Evolutionary conservation across 2,113 vertebrate genomes (phyloP).

Genomic region (Sterrhoptilus dennistouni): DNA sequence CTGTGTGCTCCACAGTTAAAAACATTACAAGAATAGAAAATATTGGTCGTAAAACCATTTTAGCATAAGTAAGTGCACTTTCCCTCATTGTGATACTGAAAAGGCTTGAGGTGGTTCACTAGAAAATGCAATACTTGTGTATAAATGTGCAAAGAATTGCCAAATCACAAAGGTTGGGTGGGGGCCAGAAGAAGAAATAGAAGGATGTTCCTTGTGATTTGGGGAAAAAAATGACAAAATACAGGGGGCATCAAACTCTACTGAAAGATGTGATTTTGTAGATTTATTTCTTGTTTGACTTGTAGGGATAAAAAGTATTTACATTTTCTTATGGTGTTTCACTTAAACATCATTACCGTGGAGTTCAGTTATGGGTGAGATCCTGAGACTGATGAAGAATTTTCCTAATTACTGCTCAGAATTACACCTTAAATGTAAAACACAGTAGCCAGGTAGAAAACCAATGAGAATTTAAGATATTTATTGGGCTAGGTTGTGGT

Average conservation of each 20-base stretch:
- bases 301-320: background rate
- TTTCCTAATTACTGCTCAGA: background rate
- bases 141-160: background rate
- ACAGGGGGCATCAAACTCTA: no score
- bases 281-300: background rate
- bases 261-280: background rate
- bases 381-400: background rate
- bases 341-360: background rate
- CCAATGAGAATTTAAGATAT: background rate
- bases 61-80: background rate
- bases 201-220: background rate
- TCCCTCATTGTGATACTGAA: background rate
- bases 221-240: background rate
- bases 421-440: background rate
- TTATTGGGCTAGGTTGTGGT: background rate
- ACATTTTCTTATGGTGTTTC: background rate
- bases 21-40: background rate
- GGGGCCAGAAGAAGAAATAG: background rate
- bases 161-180: background rate
- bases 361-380: background rate
- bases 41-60: background rate
- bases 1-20: background rate
- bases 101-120: background rate
- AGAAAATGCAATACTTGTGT: background rate
- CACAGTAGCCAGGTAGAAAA: background rate